Evolutionary conservation across 1,140 invertebrate genomes (phyloP).

Genomic region (Vanessa atalanta): DNA sequence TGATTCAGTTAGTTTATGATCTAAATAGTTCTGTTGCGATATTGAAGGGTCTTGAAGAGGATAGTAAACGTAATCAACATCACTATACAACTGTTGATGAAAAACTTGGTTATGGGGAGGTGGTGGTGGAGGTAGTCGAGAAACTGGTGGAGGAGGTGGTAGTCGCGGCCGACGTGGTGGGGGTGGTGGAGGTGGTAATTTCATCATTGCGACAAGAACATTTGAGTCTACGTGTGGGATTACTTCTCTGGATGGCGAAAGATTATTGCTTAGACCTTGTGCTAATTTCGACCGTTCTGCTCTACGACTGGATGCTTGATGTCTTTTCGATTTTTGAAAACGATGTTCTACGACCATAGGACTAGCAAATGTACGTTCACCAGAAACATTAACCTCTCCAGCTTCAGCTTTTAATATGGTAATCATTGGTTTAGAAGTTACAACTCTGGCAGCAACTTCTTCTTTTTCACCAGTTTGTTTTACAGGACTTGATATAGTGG

Average conservation of each 20-base stretch:
- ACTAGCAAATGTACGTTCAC: slow-evolving; percentile 74
- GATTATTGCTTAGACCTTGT: slow-evolving; percentile 62
- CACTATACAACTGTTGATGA: slow-evolving; percentile 92
- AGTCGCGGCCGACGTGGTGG: slow-evolving; percentile 79
- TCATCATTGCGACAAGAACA: slow-evolving; percentile 83
- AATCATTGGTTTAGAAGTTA: slow-evolving; percentile 85
- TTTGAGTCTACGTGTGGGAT: slow-evolving; percentile 74
- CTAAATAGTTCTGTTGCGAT: slow-evolving; percentile 93
- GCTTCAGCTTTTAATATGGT: slow-evolving; percentile 86
- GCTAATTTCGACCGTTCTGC: slow-evolving; percentile 71
- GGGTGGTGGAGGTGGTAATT: slow-evolving; percentile 80
- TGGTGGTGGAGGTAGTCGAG: slow-evolving; percentile 82
- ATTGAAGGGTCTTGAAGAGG: slow-evolving; percentile 92
- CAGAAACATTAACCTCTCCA: slow-evolving; percentile 71
- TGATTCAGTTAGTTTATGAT: slow-evolving; percentile 87
- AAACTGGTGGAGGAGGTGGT: slow-evolving; percentile 80
- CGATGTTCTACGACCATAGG: slow-evolving; percentile 74
- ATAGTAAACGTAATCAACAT: slow-evolving; percentile 94
- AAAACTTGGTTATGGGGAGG: slow-evolving; percentile 90
- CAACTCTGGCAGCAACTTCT: slow-evolving; percentile 84
- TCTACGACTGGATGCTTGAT: slow-evolving; percentile 71
- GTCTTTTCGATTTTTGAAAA: slow-evolving; percentile 75
- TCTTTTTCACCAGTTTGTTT: slow-evolving; percentile 75
- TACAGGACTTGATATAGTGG: slow-evolving; percentile 36
- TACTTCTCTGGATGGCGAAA: slow-evolving; percentile 66